Conservation (phyloP, 2,888 invertebrate genomes). For the Blastobasis adustella region DNA sequence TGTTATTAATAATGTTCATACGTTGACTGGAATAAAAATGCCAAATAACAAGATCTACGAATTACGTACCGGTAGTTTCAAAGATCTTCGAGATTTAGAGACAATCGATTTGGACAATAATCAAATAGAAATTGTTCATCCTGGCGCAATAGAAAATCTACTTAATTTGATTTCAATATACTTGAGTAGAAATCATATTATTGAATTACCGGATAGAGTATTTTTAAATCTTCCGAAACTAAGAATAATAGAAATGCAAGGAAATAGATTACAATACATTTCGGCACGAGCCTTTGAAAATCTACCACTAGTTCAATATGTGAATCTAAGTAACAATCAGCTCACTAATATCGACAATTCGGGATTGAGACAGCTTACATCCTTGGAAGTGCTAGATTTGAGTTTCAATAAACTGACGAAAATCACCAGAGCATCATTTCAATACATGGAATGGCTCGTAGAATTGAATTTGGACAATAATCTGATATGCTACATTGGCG, state of each 20-base stretch:
- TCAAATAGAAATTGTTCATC: conserved; percentile 82
- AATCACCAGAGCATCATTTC: conserved; percentile 80
- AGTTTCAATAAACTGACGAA: conserved; percentile 85
- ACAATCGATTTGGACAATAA: conserved; percentile 88
- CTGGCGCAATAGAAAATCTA: conserved; percentile 81
- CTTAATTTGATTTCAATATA: conserved; percentile 81
- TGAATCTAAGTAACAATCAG: conserved; percentile 89
- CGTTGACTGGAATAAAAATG: conserved; percentile 81
- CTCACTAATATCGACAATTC: conserved; percentile 83
- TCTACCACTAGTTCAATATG: conserved; percentile 84
- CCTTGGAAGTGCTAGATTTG: conserved; percentile 89
- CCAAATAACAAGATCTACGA: conserved; percentile 84
- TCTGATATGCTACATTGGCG: conserved; percentile 85
- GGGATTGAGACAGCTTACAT: conserved; percentile 82
- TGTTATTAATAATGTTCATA: conserved; percentile 79
- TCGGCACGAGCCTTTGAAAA: conserved; percentile 84
- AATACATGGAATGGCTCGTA: conserved; percentile 89
- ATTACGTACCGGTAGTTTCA: conserved; percentile 81
- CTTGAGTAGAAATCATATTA: conserved; percentile 82
- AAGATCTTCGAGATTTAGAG: conserved; percentile 80
- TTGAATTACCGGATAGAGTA: conserved; percentile 83
- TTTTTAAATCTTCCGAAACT: conserved; percentile 85
- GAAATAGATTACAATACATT: conserved; percentile 84
- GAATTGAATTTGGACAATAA: conserved; percentile 91
- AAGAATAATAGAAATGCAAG: conserved; percentile 84